phyloP scores from a whole-genome alignment of 2,113 vertebrate genomes.

The Callopanchax toddi region DNA sequence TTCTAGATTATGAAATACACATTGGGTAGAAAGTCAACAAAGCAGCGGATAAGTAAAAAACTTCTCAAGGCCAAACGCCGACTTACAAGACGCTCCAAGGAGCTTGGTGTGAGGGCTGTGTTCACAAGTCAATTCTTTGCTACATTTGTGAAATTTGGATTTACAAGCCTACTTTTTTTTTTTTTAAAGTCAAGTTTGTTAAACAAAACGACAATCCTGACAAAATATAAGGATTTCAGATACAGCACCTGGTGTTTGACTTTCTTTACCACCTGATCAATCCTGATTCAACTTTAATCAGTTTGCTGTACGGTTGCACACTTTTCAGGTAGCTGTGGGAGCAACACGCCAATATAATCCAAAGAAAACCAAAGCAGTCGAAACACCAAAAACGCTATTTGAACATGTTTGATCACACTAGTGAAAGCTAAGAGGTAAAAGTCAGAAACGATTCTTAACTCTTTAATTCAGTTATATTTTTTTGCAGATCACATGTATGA shows the following conservation, averaged over 20 bases:
- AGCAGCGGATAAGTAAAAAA: constrained; percentile 22
- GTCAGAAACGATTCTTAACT: no score
- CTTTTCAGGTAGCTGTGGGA: not conserved
- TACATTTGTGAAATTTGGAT: constrained; percentile 8
- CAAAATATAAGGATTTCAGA: not conserved
- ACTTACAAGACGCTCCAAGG: not conserved
- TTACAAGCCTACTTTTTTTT: not conserved
- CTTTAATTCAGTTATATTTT: not conserved
- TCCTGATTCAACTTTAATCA: constrained; percentile 19
- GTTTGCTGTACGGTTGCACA: not conserved
- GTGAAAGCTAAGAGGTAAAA: not conserved
- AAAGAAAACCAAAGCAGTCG: not conserved
- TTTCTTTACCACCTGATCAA: constrained; percentile 1
- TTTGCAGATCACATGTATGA: not conserved
- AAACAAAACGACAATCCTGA: not conserved
- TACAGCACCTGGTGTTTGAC: not conserved
- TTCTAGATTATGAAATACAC: constrained; percentile 40
- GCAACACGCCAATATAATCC: not conserved
- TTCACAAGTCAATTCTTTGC: constrained; percentile 12
- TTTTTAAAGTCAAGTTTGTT: not conserved
- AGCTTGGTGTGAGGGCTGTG: not conserved
- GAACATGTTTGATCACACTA: not conserved
- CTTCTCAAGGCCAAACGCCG: constrained; percentile 8
- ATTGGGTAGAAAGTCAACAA: not conserved
- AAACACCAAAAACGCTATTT: not conserved